Base-by-base conservation (phyloP, 2,113 vertebrate genomes). In the Hydrochoerus hydrochaeris region DNA sequence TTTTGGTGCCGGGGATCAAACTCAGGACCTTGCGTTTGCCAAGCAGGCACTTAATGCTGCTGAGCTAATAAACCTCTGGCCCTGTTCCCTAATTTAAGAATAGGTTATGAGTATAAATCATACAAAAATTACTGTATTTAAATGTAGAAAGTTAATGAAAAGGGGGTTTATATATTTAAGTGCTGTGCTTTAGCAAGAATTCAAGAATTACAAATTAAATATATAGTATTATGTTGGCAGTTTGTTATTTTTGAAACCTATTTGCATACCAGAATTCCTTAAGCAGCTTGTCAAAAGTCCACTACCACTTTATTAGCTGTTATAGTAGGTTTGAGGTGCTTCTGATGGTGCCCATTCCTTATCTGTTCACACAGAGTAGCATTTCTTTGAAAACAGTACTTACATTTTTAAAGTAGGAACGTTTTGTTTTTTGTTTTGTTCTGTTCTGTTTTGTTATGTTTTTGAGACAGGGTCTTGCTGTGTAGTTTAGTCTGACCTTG, bases 91-190 rank as follows among this genome's bases (percentile, higher is more conserved):
- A n/a, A n/a, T 87, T 91, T 78, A 85, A 84, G 60, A 96, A 78
- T 54, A 57, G 7, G 7, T 87, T 85, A 52, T 85, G 12, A 89
- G 20, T 44, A 44, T 86, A 90, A 81, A 7, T 44, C 30, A 95
- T 88, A 60, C 1, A 85, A 82, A 95, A 91, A 69, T 88, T 85
- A 52, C 41, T 87, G 0, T 73, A 60, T 32, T 92, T 69, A 91
- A 97, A 16, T 82, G 1, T 80, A 89, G 52, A 30, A 88, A 96
- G 22, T 96, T 95, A 90, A 77, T 20, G 9, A 62, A 95, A 80
- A 80, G 19, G 58, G 11, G 41, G 26, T 58, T 81, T 67, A 10
- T 84, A 52, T 91, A 32, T 84, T 93, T 81, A 95, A 90, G 77
- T 82, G 30, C 58, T 71, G 38, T 9, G 12, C n/a, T 94, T 92